Base-by-base conservation (phyloP, 1,140 invertebrate genomes). In the Drosophila baimaii region DNA sequence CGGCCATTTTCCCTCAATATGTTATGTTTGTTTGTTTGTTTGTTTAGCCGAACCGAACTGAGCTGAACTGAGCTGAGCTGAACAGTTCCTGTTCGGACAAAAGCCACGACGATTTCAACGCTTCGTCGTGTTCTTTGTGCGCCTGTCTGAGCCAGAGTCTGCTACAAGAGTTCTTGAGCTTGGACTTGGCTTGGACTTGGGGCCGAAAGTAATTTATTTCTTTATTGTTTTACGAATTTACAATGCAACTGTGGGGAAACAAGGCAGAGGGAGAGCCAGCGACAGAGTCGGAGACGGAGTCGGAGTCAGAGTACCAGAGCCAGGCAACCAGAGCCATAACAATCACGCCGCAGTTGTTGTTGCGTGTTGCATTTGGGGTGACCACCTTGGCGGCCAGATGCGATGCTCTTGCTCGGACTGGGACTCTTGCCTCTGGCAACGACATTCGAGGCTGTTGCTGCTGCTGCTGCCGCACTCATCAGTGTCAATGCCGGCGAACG, bases 211-310 rank as follows among this genome's bases (percentile, higher is more conserved):
- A 91, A 91, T 91, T 91, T 91, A 91, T 91, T 91, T 91, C 89
- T 91, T 91, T 91, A 91, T 91, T 91, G 89, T 91, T 91, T 91
- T 91, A 91, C 89, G 89, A 91, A 91, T 86, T 91, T 91, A 91
- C 89, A 91, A 90, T 90, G 86, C 81, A 89, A 89, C 84, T 84
- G 84, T 70, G 79, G 69, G 73, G 75, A 54, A 88, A 83, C 77
- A 81, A 83, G 79, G 77, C 79, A 79, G 70, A 79, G 70, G 78
- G 74, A 79, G 64, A 57, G 59, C 66, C 51, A n/a, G 33, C 46
- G 57, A 25, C 31, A 41, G 61, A 25, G 21, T 21, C 19, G 15
- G 35, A 27, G 17, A 12, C 9, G 12, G 17, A 27, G 27, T 23
- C 17, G n/a, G 29, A 51, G 56, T 27, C 72, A 58, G 63, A 56